Evolutionary conservation across 2,888 invertebrate species (phyloP), one percentile per base, ranked within the genome.

Genomic region (Smittia aterrima): DNA sequence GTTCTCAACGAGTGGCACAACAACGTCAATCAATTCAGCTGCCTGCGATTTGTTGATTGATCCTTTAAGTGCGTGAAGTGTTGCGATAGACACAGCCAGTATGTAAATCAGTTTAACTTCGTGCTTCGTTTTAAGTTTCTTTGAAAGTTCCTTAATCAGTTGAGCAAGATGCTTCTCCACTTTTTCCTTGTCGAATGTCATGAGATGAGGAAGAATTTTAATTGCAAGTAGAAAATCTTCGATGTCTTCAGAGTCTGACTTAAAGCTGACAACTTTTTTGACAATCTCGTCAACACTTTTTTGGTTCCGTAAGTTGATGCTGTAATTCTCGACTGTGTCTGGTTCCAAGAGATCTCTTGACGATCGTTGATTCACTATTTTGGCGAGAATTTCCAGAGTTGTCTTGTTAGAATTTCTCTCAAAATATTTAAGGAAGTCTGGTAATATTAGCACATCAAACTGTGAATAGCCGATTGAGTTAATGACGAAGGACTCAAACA

Each of bases 381-480:
- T 88, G 0, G 89, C 85, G 16, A 93, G 80, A 25, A 91, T 84
- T 64, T 85, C 82, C 78, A 92, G 83, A 1, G 86, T 85, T 41
- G 86, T 82, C 40, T 80, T 79, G 77, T 88, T 86, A 74, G 89
- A 86, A 75, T 85, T 81, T 0, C 83, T 82, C 68, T 87, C 85
- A 18, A 88, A 87, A 78, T 86, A 86, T 72, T 86, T 86, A 25
- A 92, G 78, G 75, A 91, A 87, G 16, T 86, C 85, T 0, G 92
- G 91, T 70, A 93, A 82, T 76, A 93, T 86, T 38, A 91, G 84
- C 77, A 89, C 85, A 79, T 93, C 92, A 80, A 92, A 92, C 70
- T 89, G 88, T 0, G 89, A 85, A 79, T 89, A 90, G 38, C 85
- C 81, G 41, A 87, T 84, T 1, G 92, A 86, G 80, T 88, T 86